Base-by-base conservation (phyloP, 2,797 vertebrate species). In the Enteromius trimaculatus region DNA sequence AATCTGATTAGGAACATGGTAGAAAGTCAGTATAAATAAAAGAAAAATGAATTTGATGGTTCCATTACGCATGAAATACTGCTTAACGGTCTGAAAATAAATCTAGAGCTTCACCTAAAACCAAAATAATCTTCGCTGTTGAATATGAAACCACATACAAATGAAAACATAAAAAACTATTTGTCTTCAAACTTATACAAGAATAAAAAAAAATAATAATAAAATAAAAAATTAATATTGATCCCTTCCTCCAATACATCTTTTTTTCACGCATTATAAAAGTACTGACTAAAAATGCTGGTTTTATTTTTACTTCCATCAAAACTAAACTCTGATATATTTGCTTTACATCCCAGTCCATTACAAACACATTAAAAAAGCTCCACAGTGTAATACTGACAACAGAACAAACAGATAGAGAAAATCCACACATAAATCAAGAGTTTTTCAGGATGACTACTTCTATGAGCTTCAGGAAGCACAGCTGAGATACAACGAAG, bases 331-430 rank as follows among this genome's bases (percentile, higher is more conserved):
- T 89, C 66, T 64, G 29, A 74, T 71, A 74, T 71, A 16, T 29
- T 62, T 4, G 19, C 71, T 71, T 71, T 13, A 60, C 17, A 44
- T 31, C 79, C 90, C 92, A 89, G 91, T 92, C 91, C 92, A 90
- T 47, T 21, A 68, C 51, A 37, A 26, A 81, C 8, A 60, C 14
- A 23, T 23, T 3, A 23, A 29, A 21, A 51, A 39, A 72, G 13
- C 29, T 8, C 9, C 19, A 79, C 49, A 80, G 62, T 66, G 71
- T 55, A 49, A 75, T 65, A 80, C 77, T 79, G 60, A 75, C 44
- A 65, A 70, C 26, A n/a, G 13, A 44, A 26, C 16, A 13, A 14
- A 17, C 29, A 29, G 3, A 44, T 19, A 29, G 4, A 66, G 26
- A 26, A 47, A 16, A 34, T 44, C 39, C 26, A 53, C 55, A 65